Evolutionary conservation across 2,113 vertebrate genomes (phyloP).

Genomic region (Lutjanus erythropterus): DNA sequence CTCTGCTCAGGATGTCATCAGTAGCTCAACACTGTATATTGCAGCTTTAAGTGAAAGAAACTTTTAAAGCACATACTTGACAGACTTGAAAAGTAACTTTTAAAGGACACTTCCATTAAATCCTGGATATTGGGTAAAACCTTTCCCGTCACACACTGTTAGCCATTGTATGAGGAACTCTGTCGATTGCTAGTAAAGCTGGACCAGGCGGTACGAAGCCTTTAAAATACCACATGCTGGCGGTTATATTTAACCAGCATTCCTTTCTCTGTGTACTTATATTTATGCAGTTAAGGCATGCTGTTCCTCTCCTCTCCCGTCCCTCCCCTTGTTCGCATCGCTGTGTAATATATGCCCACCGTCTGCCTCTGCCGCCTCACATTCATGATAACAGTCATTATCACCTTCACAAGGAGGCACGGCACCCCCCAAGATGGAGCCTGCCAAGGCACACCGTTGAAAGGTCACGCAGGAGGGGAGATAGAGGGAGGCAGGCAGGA

Average conservation of each 20-base stretch:
- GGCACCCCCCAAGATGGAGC: conserved; percentile 54
- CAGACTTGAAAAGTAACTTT: conserved; percentile 10
- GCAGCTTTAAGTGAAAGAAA: neutral
- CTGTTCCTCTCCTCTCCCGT: conserved; percentile 3
- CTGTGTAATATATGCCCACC: conserved; percentile 38
- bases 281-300: conserved; percentile 21
- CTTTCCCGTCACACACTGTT: conserved; percentile 32
- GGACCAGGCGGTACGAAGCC: neutral
- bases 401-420: conserved; percentile 54
- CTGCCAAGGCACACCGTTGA: conserved; percentile 42
- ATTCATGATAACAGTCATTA: conserved; percentile 65
- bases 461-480: conserved; percentile 67
- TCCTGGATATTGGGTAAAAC: conserved; percentile 30
- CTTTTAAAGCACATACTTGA: neutral
- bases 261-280: conserved; percentile 3
- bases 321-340: conserved; percentile 10
- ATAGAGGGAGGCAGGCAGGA: conserved; percentile 13
- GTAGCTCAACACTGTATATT: no score
- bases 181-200: conserved; percentile 29
- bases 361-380: conserved; percentile 44
- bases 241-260: conserved; percentile 42
- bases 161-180: conserved; percentile 24
- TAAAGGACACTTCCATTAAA: conserved; percentile 34
- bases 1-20: no score
- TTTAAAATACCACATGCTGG: conserved; percentile 52